Evolutionary conservation across 2,797 vertebrate genomes (phyloP), one percentile per base, ranked within the genome.

Genomic region (Sebastes trivittatus): DNA sequence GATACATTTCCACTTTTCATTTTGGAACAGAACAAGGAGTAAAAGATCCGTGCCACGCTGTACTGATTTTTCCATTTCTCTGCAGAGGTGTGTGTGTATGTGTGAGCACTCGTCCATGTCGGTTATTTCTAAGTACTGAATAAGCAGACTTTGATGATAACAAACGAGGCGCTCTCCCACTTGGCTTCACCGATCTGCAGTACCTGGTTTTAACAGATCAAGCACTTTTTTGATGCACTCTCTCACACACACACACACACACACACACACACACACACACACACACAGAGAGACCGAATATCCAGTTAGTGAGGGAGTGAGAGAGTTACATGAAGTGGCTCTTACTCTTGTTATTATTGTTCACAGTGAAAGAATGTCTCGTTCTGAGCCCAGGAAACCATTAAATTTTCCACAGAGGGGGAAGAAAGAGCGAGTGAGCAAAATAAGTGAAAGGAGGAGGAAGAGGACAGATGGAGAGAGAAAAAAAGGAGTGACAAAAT

Each of bases 351-450:
- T 89, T 91, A 85, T 93, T 95, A 89, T 94, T 95, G 92, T 94
- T 92, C 88, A 59, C 85, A 76, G 83, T 90, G 90, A 94, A 93
- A 94, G 92, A 95, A 93, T 92, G 94, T 94, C 89, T 91, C 68
- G 75, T 90, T 90, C 90, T 87, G 88, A 93, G 91, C 91, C 87
- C 93, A 95, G 94, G 95, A 95, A 95, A 94, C 90, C 91, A 95
- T 94, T 94, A 93, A 72, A 94, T 92, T 94, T 95, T 95, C 94
- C 92, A 94, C 91, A 92, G 85, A 83, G 84, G 81, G 81, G 71
- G 62, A 78, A 94, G 88, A 92, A 91, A 92, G 84, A 85, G 83
- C 66, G 84, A 83, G 72, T 77, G 88, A 84, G 85, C 72, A 75
- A 91, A 89, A 81, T 81, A 73, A 90, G 81, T 86, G 82, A 90